Evolutionary conservation across 64 coral and sea anemone species (phyloP), one percentile per base, ranked within the genome.

Genomic region (Trachythela sp.): DNA sequence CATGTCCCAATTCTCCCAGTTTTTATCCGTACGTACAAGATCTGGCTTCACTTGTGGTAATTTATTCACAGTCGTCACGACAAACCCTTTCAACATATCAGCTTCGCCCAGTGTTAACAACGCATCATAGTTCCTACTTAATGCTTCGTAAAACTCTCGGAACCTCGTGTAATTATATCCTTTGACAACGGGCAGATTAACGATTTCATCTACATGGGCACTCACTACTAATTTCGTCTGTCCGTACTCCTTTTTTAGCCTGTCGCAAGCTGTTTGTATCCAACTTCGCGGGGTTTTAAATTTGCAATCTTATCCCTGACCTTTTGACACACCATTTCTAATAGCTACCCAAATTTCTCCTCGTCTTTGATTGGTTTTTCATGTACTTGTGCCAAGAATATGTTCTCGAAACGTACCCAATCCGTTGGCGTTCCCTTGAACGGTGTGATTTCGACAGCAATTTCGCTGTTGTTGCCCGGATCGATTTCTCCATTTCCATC

Each of bases 31-130:
- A 37, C 75, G 75, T 36, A 80, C 75, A 80, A 80, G 75, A 80
- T 80, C 75, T 36, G 75, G 75, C 37, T 80, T 80, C 1, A 80
- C 75, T 36, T 80, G 75, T 36, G 75, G 75, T 80, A 80, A 35
- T 9, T 80, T 80, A 40, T 80, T 80, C 0, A 40, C 0, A 4
- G 75, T 80, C 30, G 75, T 40, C 30, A 80, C 34, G 0, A 80
- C 75, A 1, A 80, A 80, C 0, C 75, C 37, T 37, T 80, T 80
- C 0, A 80, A 30, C 37, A 80, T 37, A 9, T 40, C 37, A 4
- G 8, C 75, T 35, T 80, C 27, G 0, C 75, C 75, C 8, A 80
- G 20, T 1, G 75, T 80, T 0, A 2, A 2, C 17, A 80, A 35
- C 1, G 75, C 75, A 1, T 80, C 75, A 35, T 80, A 80, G 75